A percentile compares a stretch with the other conserved stretches of the same genome.
These are phyloP conservation scores for Grantiella picta DNA, from an alignment of 2,113 vertebrate species.

Conservation along the genomic window DNA sequence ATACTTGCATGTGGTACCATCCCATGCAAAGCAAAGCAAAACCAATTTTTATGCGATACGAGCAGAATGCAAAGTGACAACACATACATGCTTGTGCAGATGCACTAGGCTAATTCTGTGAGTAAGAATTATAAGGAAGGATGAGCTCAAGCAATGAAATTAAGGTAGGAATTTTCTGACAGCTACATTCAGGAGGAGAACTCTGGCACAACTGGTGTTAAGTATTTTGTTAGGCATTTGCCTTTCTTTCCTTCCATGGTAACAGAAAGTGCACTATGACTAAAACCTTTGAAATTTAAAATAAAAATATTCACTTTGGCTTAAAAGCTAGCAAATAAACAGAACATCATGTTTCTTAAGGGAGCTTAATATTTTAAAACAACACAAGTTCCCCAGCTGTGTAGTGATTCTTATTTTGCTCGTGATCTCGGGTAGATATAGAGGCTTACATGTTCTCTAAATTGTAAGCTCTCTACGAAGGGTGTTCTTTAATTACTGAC, in stretches of 20 bases:
- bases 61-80: background rate
- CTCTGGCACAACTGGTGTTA: background rate
- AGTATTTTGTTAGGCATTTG: background rate
- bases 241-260: background rate
- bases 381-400: slow-evolving; percentile 14
- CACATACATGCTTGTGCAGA: background rate
- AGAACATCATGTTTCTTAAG: background rate
- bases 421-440: slow-evolving; percentile 27
- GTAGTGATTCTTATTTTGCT: slow-evolving; percentile 58
- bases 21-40: background rate
- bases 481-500: slow-evolving; percentile 71
- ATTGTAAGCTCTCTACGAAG: slow-evolving; percentile 65
- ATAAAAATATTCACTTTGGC: background rate
- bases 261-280: slow-evolving; percentile 29
- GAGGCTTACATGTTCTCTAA: slow-evolving; percentile 53
- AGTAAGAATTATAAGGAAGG: background rate
- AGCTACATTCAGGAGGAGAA: background rate
- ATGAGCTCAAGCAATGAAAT: background rate
- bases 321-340: background rate
- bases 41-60: background rate
- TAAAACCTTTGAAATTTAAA: slow-evolving; percentile 48
- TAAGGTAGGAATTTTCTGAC: background rate
- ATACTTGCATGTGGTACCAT: background rate
- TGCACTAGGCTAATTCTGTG: background rate
- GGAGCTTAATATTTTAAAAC: background rate